Evolutionary conservation across 2,797 vertebrate genomes (phyloP).

Genomic region (Oceanodroma leucorhoa): DNA sequence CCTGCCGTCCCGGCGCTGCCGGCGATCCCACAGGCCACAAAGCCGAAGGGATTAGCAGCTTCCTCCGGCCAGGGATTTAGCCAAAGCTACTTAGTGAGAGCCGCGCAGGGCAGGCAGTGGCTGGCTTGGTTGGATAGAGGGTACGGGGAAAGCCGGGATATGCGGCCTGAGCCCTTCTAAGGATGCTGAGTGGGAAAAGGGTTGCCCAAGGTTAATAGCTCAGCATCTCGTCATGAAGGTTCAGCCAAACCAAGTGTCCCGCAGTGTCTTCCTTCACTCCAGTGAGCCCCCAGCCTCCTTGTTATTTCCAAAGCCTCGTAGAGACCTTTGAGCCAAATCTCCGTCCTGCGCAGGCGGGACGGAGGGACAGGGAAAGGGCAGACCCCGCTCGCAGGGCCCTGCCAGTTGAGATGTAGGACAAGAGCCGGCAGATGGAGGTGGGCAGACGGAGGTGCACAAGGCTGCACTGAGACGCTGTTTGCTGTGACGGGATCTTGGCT

Average conservation of each 20-base stretch:
- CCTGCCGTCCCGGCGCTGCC: accelerated
- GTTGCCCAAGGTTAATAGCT: background rate
- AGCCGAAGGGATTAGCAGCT: background rate
- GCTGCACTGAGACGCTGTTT: accelerated
- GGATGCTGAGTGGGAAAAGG: background rate
- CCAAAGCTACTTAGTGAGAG: constrained; percentile 32
- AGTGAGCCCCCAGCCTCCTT: accelerated
- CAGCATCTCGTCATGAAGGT: background rate
- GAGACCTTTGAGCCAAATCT: background rate
- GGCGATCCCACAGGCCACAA: background rate
- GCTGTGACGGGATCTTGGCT: constrained; percentile 21
- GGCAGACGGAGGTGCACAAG: background rate
- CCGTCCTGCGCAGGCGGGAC: accelerated
- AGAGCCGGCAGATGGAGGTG: background rate
- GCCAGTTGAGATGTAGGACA: background rate
- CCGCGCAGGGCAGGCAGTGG: accelerated
- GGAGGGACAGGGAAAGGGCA: background rate
- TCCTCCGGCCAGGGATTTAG: background rate
- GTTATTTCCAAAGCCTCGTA: background rate
- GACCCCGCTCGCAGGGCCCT: accelerated
- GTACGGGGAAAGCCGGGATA: background rate
- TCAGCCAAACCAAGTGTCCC: accelerated
- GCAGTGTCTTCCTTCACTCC: background rate
- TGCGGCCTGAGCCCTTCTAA: background rate
- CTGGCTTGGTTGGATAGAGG: background rate